Base-by-base conservation (phyloP, 2,113 vertebrate species). In the Pseudorasbora parva region DNA sequence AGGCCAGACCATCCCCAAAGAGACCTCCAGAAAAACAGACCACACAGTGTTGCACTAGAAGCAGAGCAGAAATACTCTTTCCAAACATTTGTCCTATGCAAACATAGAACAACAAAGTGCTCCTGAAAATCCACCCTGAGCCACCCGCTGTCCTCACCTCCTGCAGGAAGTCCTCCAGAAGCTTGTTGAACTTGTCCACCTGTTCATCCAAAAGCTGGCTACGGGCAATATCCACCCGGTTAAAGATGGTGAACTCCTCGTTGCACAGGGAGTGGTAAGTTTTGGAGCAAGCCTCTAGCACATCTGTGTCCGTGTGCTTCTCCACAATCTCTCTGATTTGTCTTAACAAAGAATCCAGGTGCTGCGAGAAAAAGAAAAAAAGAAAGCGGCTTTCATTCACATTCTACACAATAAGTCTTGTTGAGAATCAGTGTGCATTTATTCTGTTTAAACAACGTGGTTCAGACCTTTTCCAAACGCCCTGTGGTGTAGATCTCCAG, bases 401-500 rank as follows among this genome's bases (percentile, higher is more conserved):
- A 82, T 51, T 21, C 19, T 74, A 27, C 8, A 47, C 41, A 62
- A 17, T 51, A 41, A 10, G 25, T 47, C 8, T 15, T 78, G 56
- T 23, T 4, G 25, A 62, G 10, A 45, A 78, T 45, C 56, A 19
- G 51, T 41, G 51, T 33, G 3, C 5, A 25, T 60, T 45, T 68
- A 43, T 68, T 60, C 14, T 30, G 5, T 73, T 21, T 41, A 11
- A n/a, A 64, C 8, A 1, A n/a, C 4, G 2, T 7, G 11, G 33
- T 37, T 78, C 73, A 83, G 91, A 99, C 98, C 97, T 99, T 99
- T 93, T 99, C 98, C 92, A 99, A 92, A 89, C 98, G 94, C 3
- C 98, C 98, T 82, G 98, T 99, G 86, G 97, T 99, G 87, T 99
- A 99, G 82, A 99, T 99, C 91, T 99, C 98, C 90, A 99, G 93